phyloP scores from a whole-genome alignment of 1,140 invertebrate species.

The Schlechtendalia chinensis region DNA sequence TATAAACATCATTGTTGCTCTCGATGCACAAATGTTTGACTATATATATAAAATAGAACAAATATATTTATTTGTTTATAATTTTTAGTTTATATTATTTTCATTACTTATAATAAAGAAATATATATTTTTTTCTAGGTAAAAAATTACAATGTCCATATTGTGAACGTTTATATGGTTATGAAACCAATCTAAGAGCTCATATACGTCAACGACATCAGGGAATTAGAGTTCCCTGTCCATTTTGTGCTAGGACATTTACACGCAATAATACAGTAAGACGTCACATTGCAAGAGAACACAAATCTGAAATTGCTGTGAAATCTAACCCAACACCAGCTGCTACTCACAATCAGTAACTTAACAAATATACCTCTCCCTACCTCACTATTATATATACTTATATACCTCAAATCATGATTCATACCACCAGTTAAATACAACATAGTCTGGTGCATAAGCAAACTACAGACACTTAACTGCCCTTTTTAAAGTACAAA shows the following conservation, averaged over 20 bases:
- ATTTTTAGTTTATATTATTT: no score
- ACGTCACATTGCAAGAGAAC: slow-evolving; percentile 81
- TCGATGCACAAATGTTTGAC: no score
- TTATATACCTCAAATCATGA: slow-evolving; percentile 37
- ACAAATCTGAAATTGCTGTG: slow-evolving; percentile 71
- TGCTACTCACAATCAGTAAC: slow-evolving; percentile 54
- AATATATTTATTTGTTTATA: no score
- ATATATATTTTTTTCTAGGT: slow-evolving; percentile 60
- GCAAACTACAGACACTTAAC: slow-evolving; percentile 46
- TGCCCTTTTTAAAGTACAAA: slow-evolving; percentile 47
- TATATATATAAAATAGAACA: no score
- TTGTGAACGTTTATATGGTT: slow-evolving; percentile 87
- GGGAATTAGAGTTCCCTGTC: slow-evolving; percentile 83
- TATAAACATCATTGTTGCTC: no score
- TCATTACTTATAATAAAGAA: not conserved
- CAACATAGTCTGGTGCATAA: slow-evolving; percentile 45
- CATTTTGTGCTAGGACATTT: slow-evolving; percentile 84
- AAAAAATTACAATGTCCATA: slow-evolving; percentile 89
- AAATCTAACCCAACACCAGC: slow-evolving; percentile 64
- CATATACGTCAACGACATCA: slow-evolving; percentile 87
- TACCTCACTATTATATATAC: not conserved
- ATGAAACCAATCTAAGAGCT: slow-evolving; percentile 86
- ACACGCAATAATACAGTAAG: slow-evolving; percentile 87
- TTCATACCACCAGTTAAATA: slow-evolving; percentile 43
- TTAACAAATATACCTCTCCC: slow-evolving; percentile 22